Evolutionary conservation across 2,797 vertebrate species (phyloP).

Genomic region (Sebastes jordani): DNA sequence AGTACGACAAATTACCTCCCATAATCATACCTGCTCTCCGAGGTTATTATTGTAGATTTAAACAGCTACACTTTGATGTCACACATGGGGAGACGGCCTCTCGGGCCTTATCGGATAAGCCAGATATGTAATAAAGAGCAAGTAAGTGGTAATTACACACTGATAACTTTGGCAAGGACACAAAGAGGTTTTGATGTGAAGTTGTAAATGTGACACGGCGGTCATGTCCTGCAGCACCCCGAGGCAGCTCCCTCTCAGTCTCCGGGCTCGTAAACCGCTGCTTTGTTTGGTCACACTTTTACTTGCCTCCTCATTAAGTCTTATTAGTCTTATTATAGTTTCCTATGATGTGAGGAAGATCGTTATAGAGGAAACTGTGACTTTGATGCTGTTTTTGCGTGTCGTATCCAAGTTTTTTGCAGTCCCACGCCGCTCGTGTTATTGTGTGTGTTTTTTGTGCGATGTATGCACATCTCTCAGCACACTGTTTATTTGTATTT

Average conservation of each 20-base stretch:
- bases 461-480: conserved; percentile 43
- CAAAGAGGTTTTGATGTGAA: conserved; percentile 59
- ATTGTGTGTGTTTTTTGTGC: conserved; percentile 42
- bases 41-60: conserved; percentile 67
- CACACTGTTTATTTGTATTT: conserved; percentile 51
- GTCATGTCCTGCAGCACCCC: conserved; percentile 42
- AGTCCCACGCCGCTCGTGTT: neutral
- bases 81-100: conserved; percentile 41
- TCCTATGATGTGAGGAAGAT: conserved; percentile 43
- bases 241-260: conserved; percentile 12
- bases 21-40: conserved; percentile 56
- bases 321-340: conserved; percentile 38
- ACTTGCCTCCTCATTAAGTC: conserved; percentile 61
- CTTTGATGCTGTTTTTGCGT: conserved; percentile 38
- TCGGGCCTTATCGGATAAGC: conserved; percentile 58
- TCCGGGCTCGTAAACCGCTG: conserved; percentile 46
- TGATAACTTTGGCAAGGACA: conserved; percentile 72
- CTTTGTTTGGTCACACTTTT: conserved; percentile 60
- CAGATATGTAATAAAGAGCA: conserved; percentile 70
- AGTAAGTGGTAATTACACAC: conserved; percentile 67
- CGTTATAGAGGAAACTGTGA: conserved; percentile 22
- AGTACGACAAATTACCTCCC: conserved; percentile 60
- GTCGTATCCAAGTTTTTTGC: neutral
- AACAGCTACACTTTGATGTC: conserved; percentile 54
- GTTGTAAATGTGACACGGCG: conserved; percentile 69